phyloP scores from a whole-genome alignment of 2,888 invertebrate genomes.

The Himalopsyche tibetana region DNA sequence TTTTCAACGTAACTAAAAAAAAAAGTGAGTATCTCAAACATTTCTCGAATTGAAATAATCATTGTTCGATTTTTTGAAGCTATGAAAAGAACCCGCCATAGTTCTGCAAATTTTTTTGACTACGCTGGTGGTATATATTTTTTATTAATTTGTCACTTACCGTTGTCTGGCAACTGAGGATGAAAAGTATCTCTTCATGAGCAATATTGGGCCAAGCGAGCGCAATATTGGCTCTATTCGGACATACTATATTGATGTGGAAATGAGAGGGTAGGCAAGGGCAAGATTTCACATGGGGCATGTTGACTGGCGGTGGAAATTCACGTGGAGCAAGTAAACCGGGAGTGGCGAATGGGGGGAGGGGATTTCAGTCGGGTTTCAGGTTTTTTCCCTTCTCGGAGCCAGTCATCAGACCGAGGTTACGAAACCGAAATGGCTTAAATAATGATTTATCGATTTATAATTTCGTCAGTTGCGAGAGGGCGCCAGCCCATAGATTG shows the following conservation, averaged over 20 bases:
- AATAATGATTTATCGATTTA: constrained; percentile 42
- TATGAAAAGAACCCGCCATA: too few species aligned
- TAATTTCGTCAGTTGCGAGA: constrained; percentile 24
- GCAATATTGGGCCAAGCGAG: background rate
- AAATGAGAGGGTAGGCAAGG: constrained; percentile 36
- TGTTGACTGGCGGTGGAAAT: constrained; percentile 20
- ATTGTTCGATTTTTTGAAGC: too few species aligned
- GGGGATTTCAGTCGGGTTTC: constrained; percentile 5
- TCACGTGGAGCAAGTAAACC: constrained; percentile 32
- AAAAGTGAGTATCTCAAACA: too few species aligned
- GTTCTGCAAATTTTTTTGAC: too few species aligned
- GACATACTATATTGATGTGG: background rate
- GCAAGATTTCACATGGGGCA: constrained; percentile 39
- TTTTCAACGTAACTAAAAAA: too few species aligned
- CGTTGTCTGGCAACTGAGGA: too few species aligned
- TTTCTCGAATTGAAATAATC: too few species aligned
- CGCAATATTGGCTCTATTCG: background rate
- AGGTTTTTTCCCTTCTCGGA: constrained; percentile 5
- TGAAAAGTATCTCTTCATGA: too few species aligned
- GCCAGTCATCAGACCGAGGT: constrained; percentile 21
- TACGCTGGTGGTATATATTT: too few species aligned
- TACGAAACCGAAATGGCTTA: constrained; percentile 27
- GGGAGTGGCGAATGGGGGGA: background rate
- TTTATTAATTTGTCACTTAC: too few species aligned
- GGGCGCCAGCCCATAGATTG: background rate